Percentiles rank a stretch among this genome's conserved stretches.
Evolutionary conservation across 2,888 invertebrate species (phyloP).

Genomic region (Conus canariensis): DNA sequence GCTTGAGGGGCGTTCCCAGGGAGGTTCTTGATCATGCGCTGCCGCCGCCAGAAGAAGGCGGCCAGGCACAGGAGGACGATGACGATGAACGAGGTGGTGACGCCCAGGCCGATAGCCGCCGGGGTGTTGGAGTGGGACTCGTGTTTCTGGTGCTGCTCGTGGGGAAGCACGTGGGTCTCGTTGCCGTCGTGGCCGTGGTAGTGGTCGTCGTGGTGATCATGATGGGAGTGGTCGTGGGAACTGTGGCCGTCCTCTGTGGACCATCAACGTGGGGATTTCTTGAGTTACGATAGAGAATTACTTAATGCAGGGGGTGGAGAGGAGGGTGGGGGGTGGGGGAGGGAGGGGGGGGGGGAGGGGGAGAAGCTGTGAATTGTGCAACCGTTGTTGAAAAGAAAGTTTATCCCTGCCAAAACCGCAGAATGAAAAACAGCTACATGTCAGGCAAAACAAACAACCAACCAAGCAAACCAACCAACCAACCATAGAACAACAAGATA

Average conservation of each 20-base stretch:
- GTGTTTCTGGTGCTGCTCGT: not conserved
- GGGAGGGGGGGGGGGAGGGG: too few relatives aligned
- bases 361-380: too few relatives aligned
- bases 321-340: too few relatives aligned
- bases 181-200: not conserved
- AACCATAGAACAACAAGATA: too few relatives aligned
- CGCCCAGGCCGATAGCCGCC: not conserved
- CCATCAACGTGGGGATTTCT: not conserved
- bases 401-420: too few relatives aligned
- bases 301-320: too few relatives aligned
- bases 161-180: not conserved
- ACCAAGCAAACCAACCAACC: too few relatives aligned
- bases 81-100: constrained; percentile 14
- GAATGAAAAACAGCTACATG: too few relatives aligned
- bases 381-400: too few relatives aligned
- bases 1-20: not conserved
- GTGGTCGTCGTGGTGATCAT: not conserved
- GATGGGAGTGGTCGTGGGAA: not conserved
- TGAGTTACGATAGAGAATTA: too few relatives aligned
- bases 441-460: too few relatives aligned
- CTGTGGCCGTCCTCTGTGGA: not conserved
- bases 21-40: not conserved
- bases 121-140: not conserved
- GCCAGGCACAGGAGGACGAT: constrained; percentile 9
- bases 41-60: not conserved